phyloP scores from a whole-genome alignment of 2,113 vertebrate genomes.

The Myiozetetes cayanensis region DNA sequence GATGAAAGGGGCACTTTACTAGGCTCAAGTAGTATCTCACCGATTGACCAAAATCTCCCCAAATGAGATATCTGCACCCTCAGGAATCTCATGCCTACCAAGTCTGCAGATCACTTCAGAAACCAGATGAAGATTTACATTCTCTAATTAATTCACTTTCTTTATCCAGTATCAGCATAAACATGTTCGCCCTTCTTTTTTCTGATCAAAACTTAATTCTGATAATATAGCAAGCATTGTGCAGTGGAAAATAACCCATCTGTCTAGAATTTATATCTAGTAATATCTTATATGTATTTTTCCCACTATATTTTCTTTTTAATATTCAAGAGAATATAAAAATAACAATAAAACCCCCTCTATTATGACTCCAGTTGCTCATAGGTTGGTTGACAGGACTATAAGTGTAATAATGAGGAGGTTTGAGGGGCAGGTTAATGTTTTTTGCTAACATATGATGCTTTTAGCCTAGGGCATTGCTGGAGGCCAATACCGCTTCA shows the following conservation, averaged over 20 bases:
- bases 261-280: slow-evolving; percentile 29
- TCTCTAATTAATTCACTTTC: background rate
- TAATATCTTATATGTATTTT: slow-evolving; percentile 15
- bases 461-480: slow-evolving; percentile 75
- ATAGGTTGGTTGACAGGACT: slow-evolving; percentile 54
- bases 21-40: background rate
- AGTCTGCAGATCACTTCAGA: background rate
- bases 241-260: slow-evolving; percentile 27
- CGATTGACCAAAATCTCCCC: background rate
- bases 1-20: background rate
- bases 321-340: slow-evolving; percentile 48
- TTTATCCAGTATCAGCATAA: slow-evolving; percentile 18
- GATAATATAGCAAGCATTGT: background rate
- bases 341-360: slow-evolving; percentile 48
- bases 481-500: slow-evolving; percentile 68
- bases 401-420: slow-evolving; percentile 74
- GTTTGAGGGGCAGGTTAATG: slow-evolving; percentile 57
- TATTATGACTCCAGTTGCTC: slow-evolving; percentile 12
- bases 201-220: slow-evolving; percentile 7
- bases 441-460: slow-evolving; percentile 56
- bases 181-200: background rate
- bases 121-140: background rate
- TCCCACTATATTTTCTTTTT: slow-evolving; percentile 25
- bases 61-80: background rate
- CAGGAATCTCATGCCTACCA: background rate